These are phyloP conservation scores for Saturnia pavonia DNA, from an alignment of 2,888 invertebrate species.

Conservation along the genomic window DNA sequence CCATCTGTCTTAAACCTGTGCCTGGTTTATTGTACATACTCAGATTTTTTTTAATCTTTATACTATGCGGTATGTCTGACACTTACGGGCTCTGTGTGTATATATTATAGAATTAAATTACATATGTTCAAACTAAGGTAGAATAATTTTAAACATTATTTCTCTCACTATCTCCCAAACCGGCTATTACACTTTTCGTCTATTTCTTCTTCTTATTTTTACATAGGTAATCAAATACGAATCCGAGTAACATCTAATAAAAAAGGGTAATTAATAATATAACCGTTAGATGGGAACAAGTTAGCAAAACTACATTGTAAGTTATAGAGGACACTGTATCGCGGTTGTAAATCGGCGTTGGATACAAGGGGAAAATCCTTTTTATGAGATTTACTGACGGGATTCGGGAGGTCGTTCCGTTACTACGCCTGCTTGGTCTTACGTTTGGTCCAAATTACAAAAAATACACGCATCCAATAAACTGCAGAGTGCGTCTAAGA, in stretches of 20 bases:
- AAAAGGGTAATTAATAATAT: conserved; percentile 21
- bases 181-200: too few species aligned
- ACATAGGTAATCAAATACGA: background rate
- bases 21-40: too few species aligned
- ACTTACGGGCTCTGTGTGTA: too few species aligned
- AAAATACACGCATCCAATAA: background rate
- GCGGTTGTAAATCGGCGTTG: conserved; percentile 69
- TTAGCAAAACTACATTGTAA: conserved; percentile 41
- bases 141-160: too few species aligned
- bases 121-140: too few species aligned
- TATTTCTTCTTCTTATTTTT: too few species aligned
- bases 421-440: conserved; percentile 55
- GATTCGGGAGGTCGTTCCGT: conserved; percentile 58
- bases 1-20: too few species aligned
- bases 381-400: conserved; percentile 76
- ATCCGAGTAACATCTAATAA: conserved; percentile 8
- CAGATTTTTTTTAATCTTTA: too few species aligned
- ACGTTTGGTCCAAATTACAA: conserved; percentile 18
- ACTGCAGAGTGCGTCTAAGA: background rate
- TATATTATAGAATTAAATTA: too few species aligned
- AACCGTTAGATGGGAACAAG: conserved; percentile 24
- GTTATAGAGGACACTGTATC: conserved; percentile 50
- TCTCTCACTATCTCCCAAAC: too few species aligned
- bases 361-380: conserved; percentile 74
- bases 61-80: too few species aligned